Conservation (phyloP, 2,113 vertebrate genomes). For the Stictonetta naevosa region DNA sequence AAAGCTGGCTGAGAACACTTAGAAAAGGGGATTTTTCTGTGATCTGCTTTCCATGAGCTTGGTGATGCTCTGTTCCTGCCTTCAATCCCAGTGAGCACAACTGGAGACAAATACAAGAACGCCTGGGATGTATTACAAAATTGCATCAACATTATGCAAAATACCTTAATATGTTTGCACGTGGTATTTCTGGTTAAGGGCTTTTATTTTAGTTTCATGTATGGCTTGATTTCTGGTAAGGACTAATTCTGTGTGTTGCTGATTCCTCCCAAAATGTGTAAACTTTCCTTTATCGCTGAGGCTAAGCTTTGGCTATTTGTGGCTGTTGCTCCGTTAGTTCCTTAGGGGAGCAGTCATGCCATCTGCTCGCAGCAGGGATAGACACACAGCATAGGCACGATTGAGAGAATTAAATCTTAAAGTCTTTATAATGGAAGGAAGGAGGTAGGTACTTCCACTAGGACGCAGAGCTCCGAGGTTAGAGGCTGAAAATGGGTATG, state of each 20-base stretch:
- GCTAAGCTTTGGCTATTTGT: background rate
- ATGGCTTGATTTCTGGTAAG: background rate
- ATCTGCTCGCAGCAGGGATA: slow-evolving; percentile 18
- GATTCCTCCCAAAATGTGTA: background rate
- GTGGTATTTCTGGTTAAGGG: background rate
- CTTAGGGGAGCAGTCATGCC: background rate
- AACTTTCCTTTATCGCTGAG: background rate
- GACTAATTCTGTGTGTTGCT: background rate
- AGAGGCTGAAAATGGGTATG: background rate
- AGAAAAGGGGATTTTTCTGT: slow-evolving; percentile 30
- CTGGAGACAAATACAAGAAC: background rate
- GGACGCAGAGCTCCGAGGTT: background rate
- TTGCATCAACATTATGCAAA: background rate
- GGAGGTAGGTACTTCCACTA: background rate
- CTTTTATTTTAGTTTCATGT: background rate
- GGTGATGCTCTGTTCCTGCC: background rate
- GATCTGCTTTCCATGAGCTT: background rate
- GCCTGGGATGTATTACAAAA: background rate
- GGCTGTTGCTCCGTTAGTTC: background rate
- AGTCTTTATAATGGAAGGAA: background rate
- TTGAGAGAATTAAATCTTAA: slow-evolving; percentile 9
- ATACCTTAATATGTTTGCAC: background rate
- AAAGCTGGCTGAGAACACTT: slow-evolving; percentile 4
- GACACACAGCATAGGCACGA: background rate
- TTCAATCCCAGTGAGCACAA: background rate